Evolutionary conservation across 2,113 vertebrate species (phyloP).

Genomic region (Halcyon senegalensis): DNA sequence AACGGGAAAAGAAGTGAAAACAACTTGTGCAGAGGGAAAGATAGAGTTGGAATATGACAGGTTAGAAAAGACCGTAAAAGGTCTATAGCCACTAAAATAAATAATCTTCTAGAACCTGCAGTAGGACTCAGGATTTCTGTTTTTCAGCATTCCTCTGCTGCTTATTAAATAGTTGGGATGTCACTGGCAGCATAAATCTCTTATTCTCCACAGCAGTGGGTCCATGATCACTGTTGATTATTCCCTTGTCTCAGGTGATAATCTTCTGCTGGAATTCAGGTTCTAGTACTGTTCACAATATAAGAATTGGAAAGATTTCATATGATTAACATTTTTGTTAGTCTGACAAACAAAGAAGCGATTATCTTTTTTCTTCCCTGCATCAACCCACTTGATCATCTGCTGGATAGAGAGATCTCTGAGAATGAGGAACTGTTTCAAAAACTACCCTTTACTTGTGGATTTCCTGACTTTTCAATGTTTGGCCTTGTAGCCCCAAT

Average conservation of each 20-base stretch:
- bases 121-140: neutral
- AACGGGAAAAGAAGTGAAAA: neutral
- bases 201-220: neutral
- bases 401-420: neutral
- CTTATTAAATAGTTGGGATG: neutral
- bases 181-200: neutral
- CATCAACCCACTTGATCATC: neutral
- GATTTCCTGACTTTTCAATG: neutral
- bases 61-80: neutral
- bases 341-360: constrained; percentile 32
- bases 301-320: neutral
- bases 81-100: neutral
- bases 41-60: neutral
- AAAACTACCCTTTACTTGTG: neutral
- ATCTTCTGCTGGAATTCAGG: neutral
- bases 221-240: neutral
- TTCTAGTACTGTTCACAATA: neutral
- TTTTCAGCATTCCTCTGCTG: neutral
- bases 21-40: neutral
- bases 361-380: neutral
- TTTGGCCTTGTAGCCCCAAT: neutral
- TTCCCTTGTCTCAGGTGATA: neutral
- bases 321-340: constrained; percentile 37
- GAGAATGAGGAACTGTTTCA: neutral
- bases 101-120: neutral